Evolutionary conservation across 1,140 invertebrate species (phyloP), one percentile per base, ranked within the genome.

Genomic region (Apolygus lucorum): DNA sequence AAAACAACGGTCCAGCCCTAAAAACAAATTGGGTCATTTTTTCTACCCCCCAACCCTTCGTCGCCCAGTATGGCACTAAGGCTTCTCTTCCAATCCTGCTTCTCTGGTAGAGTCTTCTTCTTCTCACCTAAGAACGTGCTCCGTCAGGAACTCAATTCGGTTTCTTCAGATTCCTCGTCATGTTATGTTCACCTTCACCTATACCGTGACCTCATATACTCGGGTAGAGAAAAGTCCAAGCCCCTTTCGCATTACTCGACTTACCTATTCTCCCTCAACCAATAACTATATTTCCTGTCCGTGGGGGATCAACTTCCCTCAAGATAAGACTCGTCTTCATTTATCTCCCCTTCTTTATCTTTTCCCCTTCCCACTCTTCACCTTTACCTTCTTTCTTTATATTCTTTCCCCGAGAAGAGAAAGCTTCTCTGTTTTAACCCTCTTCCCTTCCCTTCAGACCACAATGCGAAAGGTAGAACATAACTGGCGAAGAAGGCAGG

Each of bases 211-310:
- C n/a, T n/a, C n/a, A n/a, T n/a, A n/a, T n/a, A n/a, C n/a, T n/a
- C n/a, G n/a, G n/a, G n/a, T n/a, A n/a, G n/a, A n/a, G 34, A 49
- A 17, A 49, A 49, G 54, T 59, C 13, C 54, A 17, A 4, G 54
- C 8, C 4, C 4, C 4, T 42, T 42, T 17, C 34, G 17, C 34
- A 42, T 42, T 42, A 42, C 34, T 42, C 34, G n/a, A n/a, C n/a
- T 42, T 17, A 42, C 34, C 54, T 59, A 59, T 21, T 22, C 54
- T 13, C 11, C 54, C 13, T 4, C 11, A 59, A 59, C 54, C 54
- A 59, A 59, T 59, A 59, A 59, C 54, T 59, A 59, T 59, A 59
- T 59, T 59, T 59, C 54, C 54, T 59, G 54, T 59, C 54, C 54
- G 22, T 13, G 54, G 22, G 54, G 54, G 54, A 59, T 59, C 54